Evolutionary conservation across 2,888 invertebrate genomes (phyloP), one percentile per base, ranked within the genome.

Genomic region (Chrysolina haemoptera): DNA sequence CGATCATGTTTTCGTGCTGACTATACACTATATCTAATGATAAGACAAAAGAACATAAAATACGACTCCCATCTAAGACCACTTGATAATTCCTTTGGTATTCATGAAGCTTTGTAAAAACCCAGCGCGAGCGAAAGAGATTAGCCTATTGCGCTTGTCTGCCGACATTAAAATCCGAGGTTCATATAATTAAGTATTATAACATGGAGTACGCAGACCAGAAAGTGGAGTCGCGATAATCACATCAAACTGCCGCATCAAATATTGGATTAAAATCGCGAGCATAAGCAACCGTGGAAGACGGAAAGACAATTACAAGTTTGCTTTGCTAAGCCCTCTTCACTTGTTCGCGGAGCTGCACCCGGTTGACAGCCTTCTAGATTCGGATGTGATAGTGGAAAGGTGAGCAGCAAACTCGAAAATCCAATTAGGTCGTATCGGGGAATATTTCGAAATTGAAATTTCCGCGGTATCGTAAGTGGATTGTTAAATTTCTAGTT

Each of bases 181-280:
- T 79, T 79, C 78, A 80, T 80, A 79, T 78, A 80, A 80, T 80
- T 78, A 80, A 81, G 77, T 71, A 79, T 80, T 80, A 79, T 80
- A 76, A 79, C 79, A 81, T 79, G 73, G 76, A 78, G 77, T 78
- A 78, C 73, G 80, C 77, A 78, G 77, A 78, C 79, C 76, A 69
- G 74, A 73, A 77, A 76, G 79, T 79, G 76, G 73, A 76, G 79
- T 77, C 77, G 77, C 73, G 79, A 80, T 81, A 81, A 81, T 80
- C 78, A 76, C 73, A 79, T 81, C 79, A 81, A 78, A 76, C 77
- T 75, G 79, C 80, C 81, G 79, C 81, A 79, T 81, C 80, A 79
- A 80, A 80, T 81, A 81, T 80, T 78, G 81, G 81, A 79, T 81
- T 79, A 78, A 53, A 78, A 76, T 70, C 70, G 65, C 74, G 68